Conservation (phyloP, 2,113 vertebrate genomes). For the Alces alces region DNA sequence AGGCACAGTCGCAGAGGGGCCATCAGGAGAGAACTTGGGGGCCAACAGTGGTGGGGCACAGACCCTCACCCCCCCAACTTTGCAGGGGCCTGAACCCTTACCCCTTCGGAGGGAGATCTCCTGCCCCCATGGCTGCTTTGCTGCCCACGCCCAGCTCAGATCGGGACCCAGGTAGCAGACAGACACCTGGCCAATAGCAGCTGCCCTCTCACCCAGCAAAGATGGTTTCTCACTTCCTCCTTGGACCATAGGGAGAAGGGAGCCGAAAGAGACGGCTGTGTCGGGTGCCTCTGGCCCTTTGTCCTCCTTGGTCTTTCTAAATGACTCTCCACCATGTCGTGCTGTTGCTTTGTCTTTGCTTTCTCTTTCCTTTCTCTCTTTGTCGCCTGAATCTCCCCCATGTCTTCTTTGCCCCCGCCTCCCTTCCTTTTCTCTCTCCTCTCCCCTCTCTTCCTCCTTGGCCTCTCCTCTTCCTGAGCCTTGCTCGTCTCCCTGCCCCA, state of each 20-base stretch:
- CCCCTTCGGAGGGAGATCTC: slow-evolving; percentile 57
- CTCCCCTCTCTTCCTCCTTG: neutral
- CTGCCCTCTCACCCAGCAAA: neutral
- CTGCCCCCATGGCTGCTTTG: slow-evolving; percentile 60
- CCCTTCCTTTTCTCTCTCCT: neutral
- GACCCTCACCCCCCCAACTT: slow-evolving; percentile 68
- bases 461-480: neutral
- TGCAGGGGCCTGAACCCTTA: slow-evolving; percentile 40
- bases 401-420: neutral
- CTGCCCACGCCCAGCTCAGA: slow-evolving; percentile 53
- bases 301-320: neutral
- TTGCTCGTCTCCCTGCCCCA: slow-evolving; percentile 57
- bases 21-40: slow-evolving; percentile 73
- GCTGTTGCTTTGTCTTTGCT: neutral
- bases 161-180: slow-evolving; percentile 64
- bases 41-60: slow-evolving; percentile 70
- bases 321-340: neutral
- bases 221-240: neutral
- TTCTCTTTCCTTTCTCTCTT: neutral
- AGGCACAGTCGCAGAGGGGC: slow-evolving; percentile 91
- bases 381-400: neutral
- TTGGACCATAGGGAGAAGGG: slow-evolving; percentile 11
- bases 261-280: slow-evolving; percentile 60
- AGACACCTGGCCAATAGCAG: slow-evolving; percentile 44
- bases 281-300: neutral